Evolutionary conservation across 2,797 vertebrate genomes (phyloP), one percentile per base, ranked within the genome.

Genomic region (Onychomys arenicola): DNA sequence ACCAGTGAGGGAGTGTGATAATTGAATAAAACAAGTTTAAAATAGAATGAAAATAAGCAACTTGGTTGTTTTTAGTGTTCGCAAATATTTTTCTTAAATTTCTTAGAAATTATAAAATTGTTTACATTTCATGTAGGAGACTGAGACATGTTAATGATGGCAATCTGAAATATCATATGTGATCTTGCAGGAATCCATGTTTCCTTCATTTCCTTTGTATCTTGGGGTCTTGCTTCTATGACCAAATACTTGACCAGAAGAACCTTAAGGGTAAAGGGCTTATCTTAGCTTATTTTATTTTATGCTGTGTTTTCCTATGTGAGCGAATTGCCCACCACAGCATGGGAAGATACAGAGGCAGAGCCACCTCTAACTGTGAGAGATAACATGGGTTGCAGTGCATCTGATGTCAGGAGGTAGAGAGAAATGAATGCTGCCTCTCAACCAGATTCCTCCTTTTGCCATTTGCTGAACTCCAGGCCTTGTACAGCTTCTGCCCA

Each of bases 31-130:
- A 46, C 82, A 83, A 86, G 69, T 86, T 86, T 49, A 65, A 46
- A 65, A 67, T 34, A 52, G 59, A 93, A 92, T 73, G 29, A 7
- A 89, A 85, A 4, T 32, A 85, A 78, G 16, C 55, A 86, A 83
- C 16, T 96, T 49, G 80, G 29, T 43, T 87, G 12, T 37, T 90
- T 94, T 83, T 27, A 49, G 86, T 84, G 46, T 93, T 94, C 63
- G 8, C 43, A 78, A 82, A 63, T 80, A 82, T 49, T 93, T 93
- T 76, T 37, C 29, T 89, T 78, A 78, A 14, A 63, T 81, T 80
- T 88, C 29, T 91, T 34, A 89, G 49, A 83, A 88, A 80, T 84
- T 71, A 25, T 83, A 59, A 87, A 75, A 49, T 19, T 0, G 0
- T 0, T 52, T 55, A 0, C 55, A 61, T 67, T 69, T 93, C 8